Percentiles rank a stretch among this genome's conserved stretches.
Conservation (phyloP, 92 coral and sea anemone species). For the Palythoa heliodiscus region DNA sequence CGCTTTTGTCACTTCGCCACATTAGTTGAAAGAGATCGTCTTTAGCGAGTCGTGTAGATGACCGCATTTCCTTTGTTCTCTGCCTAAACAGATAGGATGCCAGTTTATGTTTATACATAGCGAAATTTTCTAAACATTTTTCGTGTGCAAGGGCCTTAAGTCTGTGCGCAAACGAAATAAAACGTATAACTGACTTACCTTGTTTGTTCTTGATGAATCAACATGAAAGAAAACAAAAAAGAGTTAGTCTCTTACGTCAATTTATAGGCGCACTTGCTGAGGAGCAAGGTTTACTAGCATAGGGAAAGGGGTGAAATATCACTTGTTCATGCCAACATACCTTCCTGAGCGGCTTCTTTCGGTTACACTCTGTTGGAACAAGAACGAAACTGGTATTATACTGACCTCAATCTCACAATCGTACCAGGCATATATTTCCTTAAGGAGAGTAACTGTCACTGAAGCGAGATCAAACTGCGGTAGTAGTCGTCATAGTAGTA, state of each 20-base stretch:
- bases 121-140: too few species aligned
- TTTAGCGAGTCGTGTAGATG: too few species aligned
- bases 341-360: background rate
- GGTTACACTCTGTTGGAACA: background rate
- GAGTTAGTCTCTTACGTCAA: background rate
- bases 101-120: too few species aligned
- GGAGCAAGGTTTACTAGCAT: background rate
- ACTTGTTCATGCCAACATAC: background rate
- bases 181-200: background rate
- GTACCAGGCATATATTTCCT: too few species aligned
- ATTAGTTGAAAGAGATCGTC: too few species aligned
- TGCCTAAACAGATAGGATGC: too few species aligned
- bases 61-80: too few species aligned
- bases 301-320: background rate
- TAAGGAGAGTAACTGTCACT: too few species aligned
- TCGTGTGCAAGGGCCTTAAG: background rate
- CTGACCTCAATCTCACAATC: background rate
- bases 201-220: slow-evolving; percentile 32
- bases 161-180: background rate
- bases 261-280: background rate
- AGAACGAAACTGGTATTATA: background rate
- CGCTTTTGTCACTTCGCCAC: too few species aligned
- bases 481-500: too few species aligned
- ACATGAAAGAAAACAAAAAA: slow-evolving; percentile 24
- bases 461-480: background rate